These are phyloP conservation scores for Lytechinus variegatus DNA, from an alignment of 35 echinoderm and acorn worm genomes.

Conservation along the genomic window DNA sequence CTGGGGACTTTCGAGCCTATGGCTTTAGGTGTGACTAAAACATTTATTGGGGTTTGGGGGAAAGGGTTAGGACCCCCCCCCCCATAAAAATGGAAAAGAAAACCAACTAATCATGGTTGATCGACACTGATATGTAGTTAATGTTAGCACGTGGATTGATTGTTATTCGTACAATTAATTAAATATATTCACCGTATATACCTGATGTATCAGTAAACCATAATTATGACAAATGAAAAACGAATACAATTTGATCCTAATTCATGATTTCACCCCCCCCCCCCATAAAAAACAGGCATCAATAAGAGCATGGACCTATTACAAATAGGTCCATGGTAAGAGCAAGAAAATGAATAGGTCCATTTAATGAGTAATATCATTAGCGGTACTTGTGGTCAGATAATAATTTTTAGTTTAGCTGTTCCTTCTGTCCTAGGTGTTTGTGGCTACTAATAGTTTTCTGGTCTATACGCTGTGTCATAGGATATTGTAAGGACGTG, in stretches of 20 bases:
- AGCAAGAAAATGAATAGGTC: not conserved
- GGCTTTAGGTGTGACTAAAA: not conserved
- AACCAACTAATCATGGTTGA: not conserved
- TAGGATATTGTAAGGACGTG: too few relatives aligned
- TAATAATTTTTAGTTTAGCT: not conserved
- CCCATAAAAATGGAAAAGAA: not conserved
- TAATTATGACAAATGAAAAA: not conserved
- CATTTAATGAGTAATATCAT: not conserved
- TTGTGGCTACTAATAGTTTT: not conserved
- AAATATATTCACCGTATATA: too few relatives aligned
- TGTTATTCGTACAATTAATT: too few relatives aligned
- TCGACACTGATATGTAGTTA: too few relatives aligned
- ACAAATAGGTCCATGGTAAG: too few relatives aligned
- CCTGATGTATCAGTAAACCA: not conserved
- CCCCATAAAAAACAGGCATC: too few relatives aligned
- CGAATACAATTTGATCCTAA: too few relatives aligned
- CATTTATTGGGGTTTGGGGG: not conserved
- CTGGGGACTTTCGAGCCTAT: not conserved
- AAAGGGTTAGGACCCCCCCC: not conserved
- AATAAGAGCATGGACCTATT: not conserved
- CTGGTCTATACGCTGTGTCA: too few relatives aligned
- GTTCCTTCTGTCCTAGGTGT: not conserved
- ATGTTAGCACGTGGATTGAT: too few relatives aligned
- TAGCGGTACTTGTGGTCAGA: not conserved
- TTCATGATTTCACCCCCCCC: not conserved